Evolutionary conservation across 2,888 invertebrate species (phyloP), one percentile per base, ranked within the genome.

Genomic region (Eledona agricola): DNA sequence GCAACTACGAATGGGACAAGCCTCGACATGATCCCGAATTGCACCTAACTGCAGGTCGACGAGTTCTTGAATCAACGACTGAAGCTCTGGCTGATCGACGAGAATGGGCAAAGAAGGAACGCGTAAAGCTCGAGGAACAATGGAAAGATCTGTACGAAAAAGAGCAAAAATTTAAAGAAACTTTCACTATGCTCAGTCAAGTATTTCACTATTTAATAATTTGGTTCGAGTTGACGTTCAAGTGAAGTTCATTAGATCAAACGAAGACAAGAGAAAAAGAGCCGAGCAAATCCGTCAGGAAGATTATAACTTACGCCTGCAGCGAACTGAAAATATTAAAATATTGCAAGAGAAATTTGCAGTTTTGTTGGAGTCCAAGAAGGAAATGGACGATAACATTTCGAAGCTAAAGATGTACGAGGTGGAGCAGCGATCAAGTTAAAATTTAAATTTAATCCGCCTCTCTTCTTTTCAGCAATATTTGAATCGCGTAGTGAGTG

Each of bases 191-290:
- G 6, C 6, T 23, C 13, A 23, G 7, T 25, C 1, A 16, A 5
- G 37, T 37, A 15, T 25, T 11, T 37, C 2, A 12, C 15, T 15
- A 11, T 4, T 3, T 20, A 20, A 7, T 3, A 35, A 35, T 5
- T 31, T n/a, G n/a, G n/a, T n/a, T n/a, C n/a, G n/a, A n/a, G n/a
- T n/a, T n/a, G n/a, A n/a, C n/a, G n/a, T n/a, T n/a, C n/a, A n/a
- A n/a, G n/a, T n/a, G n/a, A n/a, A 45, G 45, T 45, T 45, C 20
- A 16, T 45, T 6, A 31, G 11, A 23, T 22, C 31, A 2, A 45
- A 45, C 19, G 15, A 31, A 23, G 45, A 45, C 1, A 45, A 45
- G 23, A 31, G 32, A 15, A 5, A 1, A 2, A 31, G 45, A 15
- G 45, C 40, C 5, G 11, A 4, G 11, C 3, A 22, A 13, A 7